These are phyloP conservation scores for Callyntrura sp. DNA, from an alignment of 2,888 invertebrate species.

Conservation along the genomic window DNA sequence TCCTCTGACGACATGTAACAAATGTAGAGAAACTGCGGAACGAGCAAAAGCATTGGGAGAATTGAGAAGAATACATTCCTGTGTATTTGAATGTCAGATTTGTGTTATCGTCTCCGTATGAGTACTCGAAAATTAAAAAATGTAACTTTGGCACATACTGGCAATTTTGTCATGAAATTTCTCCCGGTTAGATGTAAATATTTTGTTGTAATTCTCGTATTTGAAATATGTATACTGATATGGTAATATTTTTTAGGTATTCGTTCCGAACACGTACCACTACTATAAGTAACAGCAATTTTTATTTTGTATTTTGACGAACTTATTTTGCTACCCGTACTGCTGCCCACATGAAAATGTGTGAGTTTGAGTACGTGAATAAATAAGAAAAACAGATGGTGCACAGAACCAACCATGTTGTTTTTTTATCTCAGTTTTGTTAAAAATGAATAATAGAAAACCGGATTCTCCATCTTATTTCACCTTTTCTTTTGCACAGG, in stretches of 20 bases:
- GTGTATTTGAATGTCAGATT: too few relatives aligned
- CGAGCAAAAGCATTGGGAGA: too few relatives aligned
- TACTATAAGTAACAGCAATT: too few relatives aligned
- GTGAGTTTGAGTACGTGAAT: slow-evolving; percentile 26
- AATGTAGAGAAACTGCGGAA: too few relatives aligned
- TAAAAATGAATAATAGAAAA: slow-evolving; percentile 50
- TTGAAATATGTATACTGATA: neutral
- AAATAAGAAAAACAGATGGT: slow-evolving; percentile 59
- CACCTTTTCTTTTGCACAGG: slow-evolving; percentile 10
- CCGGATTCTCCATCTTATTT: slow-evolving; percentile 62
- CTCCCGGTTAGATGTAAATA: slow-evolving; percentile 21
- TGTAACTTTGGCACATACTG: too few relatives aligned
- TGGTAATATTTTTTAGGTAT: too few relatives aligned
- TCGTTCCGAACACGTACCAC: too few relatives aligned
- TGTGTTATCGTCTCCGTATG: too few relatives aligned
- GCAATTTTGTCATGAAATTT: too few relatives aligned
- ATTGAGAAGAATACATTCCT: too few relatives aligned
- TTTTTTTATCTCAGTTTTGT: slow-evolving; percentile 1
- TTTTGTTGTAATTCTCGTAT: neutral
- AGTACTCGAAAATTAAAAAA: too few relatives aligned
- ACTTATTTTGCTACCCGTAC: neutral
- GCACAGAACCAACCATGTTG: neutral
- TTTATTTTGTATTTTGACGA: slow-evolving; percentile 19
- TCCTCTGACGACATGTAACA: too few relatives aligned
- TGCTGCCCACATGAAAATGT: slow-evolving; percentile 8